These are phyloP conservation scores for Scaptodrosophila latifasciaeformis DNA, from an alignment of 2,888 invertebrate species.

Conservation along the genomic window DNA sequence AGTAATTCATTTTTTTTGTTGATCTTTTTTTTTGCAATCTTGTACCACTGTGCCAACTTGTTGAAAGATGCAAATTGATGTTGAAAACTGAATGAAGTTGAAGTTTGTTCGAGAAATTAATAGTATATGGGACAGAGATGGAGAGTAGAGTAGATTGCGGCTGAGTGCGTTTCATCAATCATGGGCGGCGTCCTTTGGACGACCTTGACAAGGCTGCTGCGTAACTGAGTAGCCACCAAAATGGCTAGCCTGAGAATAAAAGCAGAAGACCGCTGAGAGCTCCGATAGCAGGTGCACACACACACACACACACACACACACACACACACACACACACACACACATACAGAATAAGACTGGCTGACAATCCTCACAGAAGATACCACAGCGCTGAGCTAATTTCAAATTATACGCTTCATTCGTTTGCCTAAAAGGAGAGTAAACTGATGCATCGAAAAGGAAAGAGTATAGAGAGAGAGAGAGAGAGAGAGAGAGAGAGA, in stretches of 20 bases:
- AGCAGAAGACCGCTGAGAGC: conserved; percentile 19
- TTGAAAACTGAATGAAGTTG: conserved; percentile 45
- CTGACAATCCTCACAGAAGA: conserved; percentile 36
- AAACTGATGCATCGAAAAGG: no score
- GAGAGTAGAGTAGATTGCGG: no score
- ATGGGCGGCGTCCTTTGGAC: conserved; percentile 6
- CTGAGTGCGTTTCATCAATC: conserved; percentile 15
- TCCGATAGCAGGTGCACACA: conserved; percentile 52
- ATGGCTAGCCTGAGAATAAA: conserved; percentile 17
- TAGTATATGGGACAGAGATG: conserved; percentile 8
- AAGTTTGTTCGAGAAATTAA: conserved; percentile 21
- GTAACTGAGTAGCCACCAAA: conserved; percentile 63
- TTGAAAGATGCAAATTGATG: conserved; percentile 46
- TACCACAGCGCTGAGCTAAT: conserved; percentile 67
- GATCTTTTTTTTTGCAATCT: no score
- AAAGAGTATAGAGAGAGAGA: no score
- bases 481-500: not conserved
- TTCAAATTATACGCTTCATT: conserved; percentile 68
- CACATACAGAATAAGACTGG: conserved; percentile 1
- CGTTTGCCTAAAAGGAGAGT: conserved; percentile 37
- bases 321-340: not conserved
- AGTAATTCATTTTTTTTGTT: no score
- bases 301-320: not conserved
- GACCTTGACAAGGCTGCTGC: conserved; percentile 35
- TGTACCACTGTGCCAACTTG: no score